Evolutionary conservation across 2,113 vertebrate species (phyloP).

Genomic region (Mustelus asterias): DNA sequence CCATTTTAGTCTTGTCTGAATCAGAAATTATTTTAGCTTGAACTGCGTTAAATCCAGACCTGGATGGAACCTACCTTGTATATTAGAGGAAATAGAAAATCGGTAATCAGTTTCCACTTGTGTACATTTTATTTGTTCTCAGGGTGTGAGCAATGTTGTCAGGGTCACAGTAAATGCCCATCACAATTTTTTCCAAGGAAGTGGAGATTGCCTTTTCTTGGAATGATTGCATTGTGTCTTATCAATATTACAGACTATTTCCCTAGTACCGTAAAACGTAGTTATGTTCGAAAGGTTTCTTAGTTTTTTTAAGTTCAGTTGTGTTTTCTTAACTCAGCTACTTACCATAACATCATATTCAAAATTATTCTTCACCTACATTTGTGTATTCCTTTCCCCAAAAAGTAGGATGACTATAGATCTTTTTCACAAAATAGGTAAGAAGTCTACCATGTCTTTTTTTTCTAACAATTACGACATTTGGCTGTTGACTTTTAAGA

Average conservation of each 20-base stretch:
- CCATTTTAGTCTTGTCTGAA: neutral
- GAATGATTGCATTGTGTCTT: neutral
- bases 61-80: neutral
- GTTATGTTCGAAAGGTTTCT: neutral
- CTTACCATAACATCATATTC: neutral
- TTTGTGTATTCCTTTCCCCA: neutral
- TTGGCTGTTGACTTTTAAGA: neutral
- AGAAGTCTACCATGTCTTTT: neutral
- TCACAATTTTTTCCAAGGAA: neutral
- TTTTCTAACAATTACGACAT: neutral
- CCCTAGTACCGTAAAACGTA: neutral
- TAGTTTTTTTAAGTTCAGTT: neutral
- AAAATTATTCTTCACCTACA: neutral
- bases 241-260: neutral
- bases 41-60: neutral
- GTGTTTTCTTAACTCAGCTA: neutral
- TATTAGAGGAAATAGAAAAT: neutral
- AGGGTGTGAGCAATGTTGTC: neutral
- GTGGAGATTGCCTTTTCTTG: neutral
- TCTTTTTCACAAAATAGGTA: neutral
- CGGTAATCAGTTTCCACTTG: neutral
- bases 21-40: neutral
- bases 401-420: neutral
- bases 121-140: neutral
- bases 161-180: neutral